These are phyloP conservation scores for Caenorhabditis imperialis DNA, from an alignment of 2,888 invertebrate genomes.

Conservation along the genomic window DNA sequence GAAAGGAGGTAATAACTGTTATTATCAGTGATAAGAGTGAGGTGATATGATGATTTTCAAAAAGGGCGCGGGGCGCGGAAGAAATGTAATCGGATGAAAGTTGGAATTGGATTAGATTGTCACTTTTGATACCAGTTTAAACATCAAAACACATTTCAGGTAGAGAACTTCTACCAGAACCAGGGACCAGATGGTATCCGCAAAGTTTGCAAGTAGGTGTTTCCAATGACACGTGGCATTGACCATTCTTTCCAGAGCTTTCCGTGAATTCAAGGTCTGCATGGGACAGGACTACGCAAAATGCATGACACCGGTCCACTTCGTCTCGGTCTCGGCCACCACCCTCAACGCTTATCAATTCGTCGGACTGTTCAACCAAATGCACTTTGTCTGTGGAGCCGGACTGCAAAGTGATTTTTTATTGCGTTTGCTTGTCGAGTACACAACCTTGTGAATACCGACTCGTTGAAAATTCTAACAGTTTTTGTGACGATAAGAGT, in stretches of 20 bases:
- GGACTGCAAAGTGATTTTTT: slow-evolving; percentile 66
- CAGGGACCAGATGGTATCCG: slow-evolving; percentile 56
- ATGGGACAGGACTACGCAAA: slow-evolving; percentile 55
- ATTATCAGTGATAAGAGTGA: slow-evolving; percentile 18
- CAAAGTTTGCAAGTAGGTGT: slow-evolving; percentile 61
- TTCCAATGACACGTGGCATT: not conserved
- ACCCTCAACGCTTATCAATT: slow-evolving; percentile 63
- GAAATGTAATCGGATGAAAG: slow-evolving; percentile 30
- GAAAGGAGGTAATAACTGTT: slow-evolving; percentile 44
- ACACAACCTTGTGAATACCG: no score
- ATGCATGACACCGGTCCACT: slow-evolving; percentile 62
- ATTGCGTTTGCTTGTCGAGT: slow-evolving; percentile 16
- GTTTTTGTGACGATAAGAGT: slow-evolving; percentile 10
- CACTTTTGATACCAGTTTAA: not conserved
- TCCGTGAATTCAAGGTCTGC: slow-evolving; percentile 67
- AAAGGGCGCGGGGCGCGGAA: slow-evolving; percentile 10
- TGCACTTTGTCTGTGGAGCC: slow-evolving; percentile 71
- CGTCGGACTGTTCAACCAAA: slow-evolving; percentile 67
- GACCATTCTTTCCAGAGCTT: slow-evolving; percentile 50
- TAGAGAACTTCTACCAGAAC: slow-evolving; percentile 62
- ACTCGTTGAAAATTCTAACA: slow-evolving; percentile 7
- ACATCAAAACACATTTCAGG: slow-evolving; percentile 31
- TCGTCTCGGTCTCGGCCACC: slow-evolving; percentile 51
- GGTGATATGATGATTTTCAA: slow-evolving; percentile 37
- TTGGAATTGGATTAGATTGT: not conserved